Base-by-base conservation (phyloP, 2,797 vertebrate genomes). In the Dicrostonyx torquatus region DNA sequence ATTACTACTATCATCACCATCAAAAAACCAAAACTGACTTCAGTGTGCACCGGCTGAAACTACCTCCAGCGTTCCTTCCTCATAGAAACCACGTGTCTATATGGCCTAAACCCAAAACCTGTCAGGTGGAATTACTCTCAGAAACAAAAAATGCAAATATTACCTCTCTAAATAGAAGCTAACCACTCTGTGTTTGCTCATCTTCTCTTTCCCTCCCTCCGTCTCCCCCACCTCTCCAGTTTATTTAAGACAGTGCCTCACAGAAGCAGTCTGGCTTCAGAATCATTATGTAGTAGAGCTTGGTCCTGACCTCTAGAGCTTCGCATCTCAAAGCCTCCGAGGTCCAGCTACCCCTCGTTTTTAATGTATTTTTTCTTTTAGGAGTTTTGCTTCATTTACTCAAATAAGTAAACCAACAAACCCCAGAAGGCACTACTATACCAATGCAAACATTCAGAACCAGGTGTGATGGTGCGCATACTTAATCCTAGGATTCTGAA, bases 351-450 rank as follows among this genome's bases (percentile, higher is more conserved):
- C n/a, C 26, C 37, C 9, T 53, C 18, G 13, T 68, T 24, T 37
- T 34, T 14, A 76, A 34, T 37, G 13, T 40, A 48, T 43, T 34
- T 31, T 29, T 91, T 50, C 18, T 93, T 89, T 76, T 60, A 58
- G 26, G 37, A 70, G 24, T 85, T 95, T 58, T 93, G 29, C 60
- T 83, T 93, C 53, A 70, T 90, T 95, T 91, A 78, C 62, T 45
- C 10, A 75, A 68, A 37, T 70, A 85, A 53, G 62, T 26, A 85
- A 85, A 17, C 84, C 48, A 13, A n/a, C 43, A 68, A 55, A 77
- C 40, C 53, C 62, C 64, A 76, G 84, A n/a, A 84, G 37, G 66
- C 18, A 62, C n/a, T 68, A 34, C 76, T 82, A 82, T 37, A 82
- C 24, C 79, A 76, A 89, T 34, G 89, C 75, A 95, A 93, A 24